Base-by-base conservation (phyloP, 2,797 vertebrate species). In the Prunella strophiata region DNA sequence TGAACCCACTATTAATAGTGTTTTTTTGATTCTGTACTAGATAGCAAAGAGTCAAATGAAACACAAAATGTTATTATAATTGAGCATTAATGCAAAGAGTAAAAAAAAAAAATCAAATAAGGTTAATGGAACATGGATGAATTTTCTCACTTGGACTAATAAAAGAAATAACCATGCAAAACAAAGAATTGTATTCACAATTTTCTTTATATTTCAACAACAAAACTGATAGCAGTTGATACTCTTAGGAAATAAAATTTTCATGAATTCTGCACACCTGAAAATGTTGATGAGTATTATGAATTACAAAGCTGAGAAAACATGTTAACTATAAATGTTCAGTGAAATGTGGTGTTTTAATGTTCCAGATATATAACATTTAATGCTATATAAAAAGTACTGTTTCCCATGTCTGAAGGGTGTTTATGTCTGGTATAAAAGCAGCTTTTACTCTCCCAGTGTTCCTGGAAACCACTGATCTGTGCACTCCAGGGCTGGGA, bases 1-100 rank as follows among this genome's bases (percentile, higher is more conserved):
- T 97, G 92, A 97, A 91, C 68, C 61, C 95, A 95, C 96, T 97
- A 97, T 96, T 97, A 97, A 96, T 96, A 97, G 93, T 94, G 94
- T 52, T 92, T 92, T 89, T 89, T 92, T 86, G 72, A 96, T 96
- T 96, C 88, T 96, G 58, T 91, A 84, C 72, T 94, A 90, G 76
- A 96, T 94, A 96, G 80, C 67, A 95, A 80, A 85, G 67, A 96
- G 45, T 92, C 73, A 95, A 81, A 94, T 70, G 78, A 43, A 94
- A 96, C 50, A 91, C 18, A 93, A 77, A 95, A 77, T 89, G 63
- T 85, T 80, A 76, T 97, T 95, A 85, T 96, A 96, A 97, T 95
- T 96, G 89, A 93, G 45, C 72, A 97, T 96, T 96, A 97, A 95
- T 85, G 76, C 77, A 93, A 85, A 90, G 59, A 73, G 36, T 62